phyloP scores from a whole-genome alignment of 2,888 invertebrate genomes.

The Zaprionus obscuricornis region DNA sequence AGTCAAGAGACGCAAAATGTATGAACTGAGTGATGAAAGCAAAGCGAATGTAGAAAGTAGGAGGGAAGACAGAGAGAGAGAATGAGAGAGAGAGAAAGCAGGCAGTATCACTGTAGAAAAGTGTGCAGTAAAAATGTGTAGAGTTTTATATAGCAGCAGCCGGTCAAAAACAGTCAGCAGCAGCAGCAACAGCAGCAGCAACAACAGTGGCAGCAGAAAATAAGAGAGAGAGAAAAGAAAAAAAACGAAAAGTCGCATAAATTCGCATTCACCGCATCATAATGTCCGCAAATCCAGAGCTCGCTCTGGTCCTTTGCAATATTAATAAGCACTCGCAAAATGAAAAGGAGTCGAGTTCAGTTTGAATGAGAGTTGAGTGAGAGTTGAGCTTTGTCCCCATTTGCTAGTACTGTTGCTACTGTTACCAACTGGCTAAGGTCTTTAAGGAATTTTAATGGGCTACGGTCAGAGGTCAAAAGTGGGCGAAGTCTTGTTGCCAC shows the following conservation, averaged over 20 bases:
- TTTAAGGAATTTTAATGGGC: conserved; percentile 79
- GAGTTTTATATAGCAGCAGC: too few relatives aligned
- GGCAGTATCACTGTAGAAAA: too few relatives aligned
- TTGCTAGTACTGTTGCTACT: conserved; percentile 4
- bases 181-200: neutral
- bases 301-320: conserved; percentile 67
- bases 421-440: conserved; percentile 34
- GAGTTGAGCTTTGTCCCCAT: conserved; percentile 26
- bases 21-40: too few relatives aligned
- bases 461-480: conserved; percentile 38
- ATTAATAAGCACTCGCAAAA: conserved; percentile 79
- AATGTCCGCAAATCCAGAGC: conserved; percentile 78
- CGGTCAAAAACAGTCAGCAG: neutral
- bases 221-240: conserved; percentile 5
- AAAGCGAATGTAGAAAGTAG: conserved; percentile 6
- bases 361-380: conserved; percentile 29
- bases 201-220: neutral
- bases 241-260: conserved; percentile 53
- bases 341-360: conserved; percentile 74
- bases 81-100: neutral
- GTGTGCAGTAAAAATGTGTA: too few relatives aligned
- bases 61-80: neutral
- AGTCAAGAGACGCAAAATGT: conserved; percentile 12
- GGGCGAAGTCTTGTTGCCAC: too few relatives aligned
- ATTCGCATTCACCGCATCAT: conserved; percentile 75